Base-by-base conservation (phyloP, 2,888 invertebrate genomes). In the Serrognathus titanus region DNA sequence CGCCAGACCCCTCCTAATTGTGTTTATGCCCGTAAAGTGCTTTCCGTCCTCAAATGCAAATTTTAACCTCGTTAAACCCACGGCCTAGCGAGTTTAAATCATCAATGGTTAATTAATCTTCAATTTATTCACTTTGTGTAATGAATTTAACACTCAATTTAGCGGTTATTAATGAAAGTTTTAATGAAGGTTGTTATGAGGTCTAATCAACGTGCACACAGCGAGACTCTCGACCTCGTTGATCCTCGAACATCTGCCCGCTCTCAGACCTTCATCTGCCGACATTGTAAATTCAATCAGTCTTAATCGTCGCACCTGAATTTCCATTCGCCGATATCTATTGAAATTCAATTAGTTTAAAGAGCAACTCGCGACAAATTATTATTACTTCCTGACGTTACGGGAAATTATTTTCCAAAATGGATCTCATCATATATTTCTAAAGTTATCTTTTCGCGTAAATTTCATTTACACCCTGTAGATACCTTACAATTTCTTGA, bases 91-190 rank as follows among this genome's bases (percentile, higher is more conserved):
- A 77, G 78, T 77, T 79, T 78, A 78, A 78, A 79, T 78, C 78
- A 78, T 78, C 78, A 73, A 74, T 73, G 79, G 78, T 79, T 79
- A 79, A 79, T 79, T 79, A 78, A 79, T 78, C 78, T 78, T 78
- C 78, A 79, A 79, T 79, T 79, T 79, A 79, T 79, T 79, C 79
- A 79, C 79, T 79, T 78, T 78, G 75, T 77, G 72, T 78, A 77
- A 78, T 76, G 75, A 77, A 78, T 77, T 78, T 78, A 78, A 76
- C 77, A 75, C 77, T 76, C 80, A 81, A 81, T 81, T 81, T 80
- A 78, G 79, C 76, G 79, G 78, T 80, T 80, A 80, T 81, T 81
- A 81, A 81, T 80, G 79, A 79, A 80, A 80, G 78, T 80, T 80
- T 80, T 80, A 80, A 81, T 81, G 79, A 79, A 78, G 75, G 73